Conservation (phyloP, 2,888 invertebrate genomes). For the Enchytraeus crypticus region DNA sequence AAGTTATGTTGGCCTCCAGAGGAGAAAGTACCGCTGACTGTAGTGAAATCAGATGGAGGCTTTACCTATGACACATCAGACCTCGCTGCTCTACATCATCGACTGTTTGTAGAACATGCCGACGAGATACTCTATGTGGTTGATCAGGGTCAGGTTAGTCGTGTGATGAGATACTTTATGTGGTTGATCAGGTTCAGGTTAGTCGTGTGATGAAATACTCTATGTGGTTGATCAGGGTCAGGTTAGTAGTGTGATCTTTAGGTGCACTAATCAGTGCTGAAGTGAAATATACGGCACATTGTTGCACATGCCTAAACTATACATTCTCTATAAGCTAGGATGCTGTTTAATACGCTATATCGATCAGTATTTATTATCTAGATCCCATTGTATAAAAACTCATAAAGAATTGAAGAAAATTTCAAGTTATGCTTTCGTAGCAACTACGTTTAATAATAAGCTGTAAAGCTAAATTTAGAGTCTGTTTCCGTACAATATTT, state of each 20-base stretch:
- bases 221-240: constrained; percentile 52
- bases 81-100: constrained; percentile 77
- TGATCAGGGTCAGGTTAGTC: constrained; percentile 74
- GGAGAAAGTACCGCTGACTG: constrained; percentile 67
- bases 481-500: no score
- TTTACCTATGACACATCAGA: constrained; percentile 96
- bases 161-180: background rate
- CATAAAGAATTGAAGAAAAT: no score
- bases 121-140: constrained; percentile 87
- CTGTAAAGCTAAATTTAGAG: no score
- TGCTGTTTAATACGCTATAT: no score
- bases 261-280: no score
- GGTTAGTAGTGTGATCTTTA: constrained; percentile 43
- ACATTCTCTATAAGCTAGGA: no score
- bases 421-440: no score
- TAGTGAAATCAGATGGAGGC: constrained; percentile 94
- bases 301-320: no score
- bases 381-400: no score
- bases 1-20: constrained; percentile 54
- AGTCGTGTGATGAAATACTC: background rate
- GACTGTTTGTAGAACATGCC: constrained; percentile 60
- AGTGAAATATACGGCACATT: no score
- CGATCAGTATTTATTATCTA: no score
- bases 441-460: no score
- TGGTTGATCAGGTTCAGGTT: constrained; percentile 54